A percentile compares a stretch with the other conserved stretches of the same genome.
These are phyloP conservation scores for Eucidaris tribuloides DNA, from an alignment of 35 echinoderm and acorn worm genomes.

Conservation along the genomic window DNA sequence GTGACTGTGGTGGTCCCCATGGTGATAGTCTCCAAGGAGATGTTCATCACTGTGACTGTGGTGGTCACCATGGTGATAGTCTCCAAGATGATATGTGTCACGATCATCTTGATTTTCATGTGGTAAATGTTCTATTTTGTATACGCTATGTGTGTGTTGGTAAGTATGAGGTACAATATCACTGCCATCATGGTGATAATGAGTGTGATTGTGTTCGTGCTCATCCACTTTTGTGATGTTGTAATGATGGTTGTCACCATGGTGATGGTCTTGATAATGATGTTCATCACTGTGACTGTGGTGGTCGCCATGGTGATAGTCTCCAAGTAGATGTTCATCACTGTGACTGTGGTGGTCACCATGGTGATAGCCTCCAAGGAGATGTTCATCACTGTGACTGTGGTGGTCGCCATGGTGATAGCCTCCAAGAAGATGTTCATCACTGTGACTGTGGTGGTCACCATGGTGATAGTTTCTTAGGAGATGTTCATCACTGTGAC, in stretches of 20 bases:
- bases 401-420: not conserved
- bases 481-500: not conserved
- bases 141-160: no score
- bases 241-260: not conserved
- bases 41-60: slow-evolving; percentile 18
- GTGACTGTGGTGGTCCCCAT: slow-evolving; percentile 8
- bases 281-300: slow-evolving; percentile 13
- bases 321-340: not conserved
- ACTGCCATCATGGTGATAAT: not conserved
- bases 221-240: slow-evolving; percentile 13
- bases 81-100: not conserved
- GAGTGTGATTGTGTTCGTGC: slow-evolving; percentile 3
- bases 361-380: not conserved
- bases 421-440: slow-evolving; percentile 10
- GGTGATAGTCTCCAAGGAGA: slow-evolving; percentile 1
- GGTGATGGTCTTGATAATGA: not conserved
- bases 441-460: no score
- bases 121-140: no score
- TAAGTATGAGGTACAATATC: no score
- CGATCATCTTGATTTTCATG: no score
- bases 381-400: slow-evolving; percentile 29
- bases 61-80: not conserved
- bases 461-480: not conserved
- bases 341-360: not conserved
- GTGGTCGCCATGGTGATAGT: slow-evolving; percentile 2